Evolutionary conservation across 2,113 vertebrate species (phyloP), one percentile per base, ranked within the genome.

Genomic region (Crotalus horridus): DNA sequence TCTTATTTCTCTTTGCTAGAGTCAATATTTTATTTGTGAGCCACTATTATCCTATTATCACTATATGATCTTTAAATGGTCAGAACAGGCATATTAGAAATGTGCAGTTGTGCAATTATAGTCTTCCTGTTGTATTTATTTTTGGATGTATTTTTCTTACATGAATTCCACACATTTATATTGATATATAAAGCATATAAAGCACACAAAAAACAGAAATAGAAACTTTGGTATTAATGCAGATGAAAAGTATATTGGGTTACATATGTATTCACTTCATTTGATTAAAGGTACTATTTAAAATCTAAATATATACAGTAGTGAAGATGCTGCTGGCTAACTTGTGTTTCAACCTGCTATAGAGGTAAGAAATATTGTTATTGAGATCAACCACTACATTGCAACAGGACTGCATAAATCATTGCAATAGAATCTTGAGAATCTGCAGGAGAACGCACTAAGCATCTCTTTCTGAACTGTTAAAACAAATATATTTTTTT

Each of bases 41-140:
- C 95, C 95, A 93, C 96, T 97, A 20, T 91, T 95, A 94, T 95
- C 95, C 96, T 97, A 20, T 91, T 95, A 94, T 95, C 95, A 96
- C 96, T 94, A 92, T n/a, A 92, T 93, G 93, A 89, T 91, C 94
- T 87, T 53, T 97, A 96, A 97, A 96, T 13, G 91, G 92, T 92
- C 87, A 88, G 92, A 95, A 95, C 93, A 95, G 94, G 93, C 5
- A 85, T 96, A 94, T 95, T 95, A 95, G 95, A 97, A 93, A 94
- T 91, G 93, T 96, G 95, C 97, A 97, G 96, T 96, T 97, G 96
- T 96, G 96, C 95, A 94, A 93, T 96, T 95, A 96, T 89, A 93
- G 94, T 93, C 95, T 91, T 90, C 91, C 96, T 96, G 96, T 95
- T 97, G 96, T 93, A 95, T 93, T 96, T 92, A 24, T 69, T 91